Conservation (phyloP, 2,888 invertebrate genomes). For the Cephus nigrinus region DNA sequence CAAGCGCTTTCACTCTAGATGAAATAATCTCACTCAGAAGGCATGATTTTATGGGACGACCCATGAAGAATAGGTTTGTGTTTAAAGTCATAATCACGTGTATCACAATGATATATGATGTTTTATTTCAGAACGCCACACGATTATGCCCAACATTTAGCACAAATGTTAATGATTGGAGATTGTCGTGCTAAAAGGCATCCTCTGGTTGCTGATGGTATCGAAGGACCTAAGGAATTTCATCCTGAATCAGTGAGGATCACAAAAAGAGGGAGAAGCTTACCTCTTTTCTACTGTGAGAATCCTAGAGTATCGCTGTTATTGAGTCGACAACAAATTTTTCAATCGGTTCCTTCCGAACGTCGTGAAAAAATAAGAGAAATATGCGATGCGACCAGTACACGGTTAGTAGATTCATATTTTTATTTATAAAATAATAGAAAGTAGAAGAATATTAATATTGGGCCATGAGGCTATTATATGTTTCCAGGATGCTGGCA, state of each 20-base stretch:
- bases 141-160: slow-evolving; percentile 53
- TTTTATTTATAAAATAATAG: neutral
- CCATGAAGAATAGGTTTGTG: slow-evolving; percentile 44
- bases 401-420: neutral
- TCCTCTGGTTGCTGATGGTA: slow-evolving; percentile 47
- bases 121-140: slow-evolving; percentile 47
- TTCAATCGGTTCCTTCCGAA: slow-evolving; percentile 47
- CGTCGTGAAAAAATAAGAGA: slow-evolving; percentile 55
- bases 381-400: slow-evolving; percentile 50
- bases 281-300: slow-evolving; percentile 52
- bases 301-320: slow-evolving; percentile 55
- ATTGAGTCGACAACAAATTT: slow-evolving; percentile 47
- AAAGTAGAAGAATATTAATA: neutral
- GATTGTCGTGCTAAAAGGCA: slow-evolving; percentile 47
- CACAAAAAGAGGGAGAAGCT: slow-evolving; percentile 49
- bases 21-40: slow-evolving; percentile 41
- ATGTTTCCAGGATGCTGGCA: slow-evolving; percentile 38
- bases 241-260: slow-evolving; percentile 56
- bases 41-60: slow-evolving; percentile 37
- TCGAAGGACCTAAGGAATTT: slow-evolving; percentile 53
- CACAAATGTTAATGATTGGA: slow-evolving; percentile 60
- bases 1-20: slow-evolving; percentile 40
- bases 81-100: neutral
- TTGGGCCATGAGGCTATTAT: neutral
- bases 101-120: slow-evolving; percentile 10